These are phyloP conservation scores for Hiodon alosoides DNA, from an alignment of 2,113 vertebrate species.

Conservation along the genomic window DNA sequence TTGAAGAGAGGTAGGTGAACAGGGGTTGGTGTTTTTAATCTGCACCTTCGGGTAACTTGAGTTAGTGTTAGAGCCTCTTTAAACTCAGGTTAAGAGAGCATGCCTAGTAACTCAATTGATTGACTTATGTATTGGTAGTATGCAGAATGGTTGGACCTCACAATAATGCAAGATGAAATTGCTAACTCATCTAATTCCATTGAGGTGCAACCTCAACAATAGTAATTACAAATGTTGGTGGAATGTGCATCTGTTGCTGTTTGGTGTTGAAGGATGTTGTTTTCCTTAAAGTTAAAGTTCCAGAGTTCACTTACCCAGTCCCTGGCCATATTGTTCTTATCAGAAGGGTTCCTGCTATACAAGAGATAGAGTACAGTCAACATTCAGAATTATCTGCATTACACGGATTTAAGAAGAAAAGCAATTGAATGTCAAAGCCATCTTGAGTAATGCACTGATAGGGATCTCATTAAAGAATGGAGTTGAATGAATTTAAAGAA, in stretches of 20 bases:
- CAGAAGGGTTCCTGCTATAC: not conserved
- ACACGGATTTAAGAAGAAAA: slow-evolving; percentile 13
- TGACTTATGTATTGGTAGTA: too few relatives aligned
- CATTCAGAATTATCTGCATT: not conserved
- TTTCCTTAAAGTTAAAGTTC: not conserved
- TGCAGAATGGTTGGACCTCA: too few relatives aligned
- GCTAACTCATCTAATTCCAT: too few relatives aligned
- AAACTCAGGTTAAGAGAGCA: too few relatives aligned
- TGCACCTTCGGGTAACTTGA: too few relatives aligned
- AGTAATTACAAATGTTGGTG: not conserved
- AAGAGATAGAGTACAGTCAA: not conserved
- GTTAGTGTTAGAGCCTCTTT: too few relatives aligned
- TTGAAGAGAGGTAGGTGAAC: too few relatives aligned
- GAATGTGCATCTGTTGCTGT: not conserved
- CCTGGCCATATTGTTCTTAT: not conserved
- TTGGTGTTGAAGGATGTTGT: not conserved
- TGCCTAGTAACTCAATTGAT: too few relatives aligned
- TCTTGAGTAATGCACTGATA: slow-evolving; percentile 20
- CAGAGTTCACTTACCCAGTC: not conserved
- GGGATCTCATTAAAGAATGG: slow-evolving; percentile 9
- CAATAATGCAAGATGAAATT: too few relatives aligned
- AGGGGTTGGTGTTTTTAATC: not conserved
- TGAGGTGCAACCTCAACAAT: too few relatives aligned
- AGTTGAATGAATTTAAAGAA: slow-evolving; percentile 21
- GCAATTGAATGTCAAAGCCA: slow-evolving; percentile 15